Evolutionary conservation across 2,113 vertebrate genomes (phyloP).

Genomic region (Odocoileus hemionus): DNA sequence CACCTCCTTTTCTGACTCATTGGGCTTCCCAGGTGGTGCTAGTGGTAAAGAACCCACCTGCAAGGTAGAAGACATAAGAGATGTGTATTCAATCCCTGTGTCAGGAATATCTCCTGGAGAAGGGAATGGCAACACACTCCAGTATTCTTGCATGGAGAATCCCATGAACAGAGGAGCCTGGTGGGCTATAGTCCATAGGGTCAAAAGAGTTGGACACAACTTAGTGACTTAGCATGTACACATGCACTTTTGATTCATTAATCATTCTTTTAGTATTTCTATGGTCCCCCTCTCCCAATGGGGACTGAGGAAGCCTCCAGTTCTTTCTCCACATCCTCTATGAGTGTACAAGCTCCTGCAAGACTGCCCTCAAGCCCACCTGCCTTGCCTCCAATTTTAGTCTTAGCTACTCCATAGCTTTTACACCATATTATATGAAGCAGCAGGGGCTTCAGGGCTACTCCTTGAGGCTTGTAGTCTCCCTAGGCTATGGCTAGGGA

Average conservation of each 20-base stretch:
- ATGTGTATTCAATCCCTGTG: background rate
- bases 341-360: background rate
- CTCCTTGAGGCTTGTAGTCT: background rate
- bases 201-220: background rate
- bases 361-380: background rate
- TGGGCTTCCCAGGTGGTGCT: background rate
- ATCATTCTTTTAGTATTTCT: background rate
- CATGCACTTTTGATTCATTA: background rate
- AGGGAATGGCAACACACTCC: background rate
- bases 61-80: background rate
- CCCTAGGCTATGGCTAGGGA: background rate
- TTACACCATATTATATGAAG: background rate
- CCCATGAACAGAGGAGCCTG: background rate
- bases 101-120: background rate
- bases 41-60: background rate
- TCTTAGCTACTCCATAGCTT: background rate
- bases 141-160: background rate
- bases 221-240: background rate
- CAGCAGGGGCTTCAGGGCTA: background rate
- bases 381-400: background rate
- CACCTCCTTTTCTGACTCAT: background rate
- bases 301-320: background rate
- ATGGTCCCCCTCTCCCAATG: background rate
- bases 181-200: background rate
- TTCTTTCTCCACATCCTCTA: background rate